Base-by-base conservation (phyloP, 2,113 vertebrate species). In the Callospermophilus lateralis region DNA sequence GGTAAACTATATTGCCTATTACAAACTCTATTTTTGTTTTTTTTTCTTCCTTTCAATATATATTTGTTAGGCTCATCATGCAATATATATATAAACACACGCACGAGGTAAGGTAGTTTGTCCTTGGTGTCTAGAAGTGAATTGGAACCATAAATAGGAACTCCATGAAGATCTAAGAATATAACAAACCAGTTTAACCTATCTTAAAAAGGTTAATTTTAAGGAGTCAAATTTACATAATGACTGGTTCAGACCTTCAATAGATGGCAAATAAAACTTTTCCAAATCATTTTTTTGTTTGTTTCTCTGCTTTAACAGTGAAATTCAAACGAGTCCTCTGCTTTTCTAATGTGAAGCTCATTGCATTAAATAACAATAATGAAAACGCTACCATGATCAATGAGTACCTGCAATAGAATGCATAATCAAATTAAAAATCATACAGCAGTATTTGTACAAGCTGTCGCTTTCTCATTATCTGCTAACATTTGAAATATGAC, bases 151-250 rank as follows among this genome's bases (percentile, higher is more conserved):
- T 68, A 0, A 0, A 12, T 89, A 55, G 72, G n/a, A 98, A 58
- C 6, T 19, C 32, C 22, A 16, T 48, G 26, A 61, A 89, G 51
- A 89, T 37, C 5, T 67, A 90, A 89, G 58, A 70, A 37, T 81
- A 45, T 80, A 97, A 96, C 30, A 94, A 92, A 96, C 68, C n/a
- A 89, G 80, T 88, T 89, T 97, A 94, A 97, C 97, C 51, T 13
- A 67, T 94, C 86, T 97, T 97, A 97, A 74, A 84, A 95, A 95
- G 91, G 97, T 97, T 97, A 97, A 86, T 76, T 39, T 53, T 22
- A 84, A 48, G 13, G 28, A 42, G 30, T 81, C 32, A 67, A 83
- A 98, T 98, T 97, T 94, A 68, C 45, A 85, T 92, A 96, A 91
- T 88, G 63, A 30, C 28, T 89, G 94, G 5, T 63, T 97, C 19